Conservation (phyloP, 2,888 invertebrate genomes). For the Agriopis marginaria region DNA sequence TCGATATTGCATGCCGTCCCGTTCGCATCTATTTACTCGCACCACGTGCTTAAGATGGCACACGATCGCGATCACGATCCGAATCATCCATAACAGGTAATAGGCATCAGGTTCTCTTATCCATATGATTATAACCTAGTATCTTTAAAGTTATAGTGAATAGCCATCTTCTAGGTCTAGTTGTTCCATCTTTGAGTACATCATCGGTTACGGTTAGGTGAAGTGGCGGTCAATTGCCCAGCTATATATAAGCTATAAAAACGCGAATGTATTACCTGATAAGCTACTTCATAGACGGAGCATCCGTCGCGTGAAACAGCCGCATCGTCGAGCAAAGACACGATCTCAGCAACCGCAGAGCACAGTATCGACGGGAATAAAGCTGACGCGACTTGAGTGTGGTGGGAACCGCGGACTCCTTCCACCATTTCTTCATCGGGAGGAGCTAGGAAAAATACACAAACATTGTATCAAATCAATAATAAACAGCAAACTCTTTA, state of each 20-base stretch:
- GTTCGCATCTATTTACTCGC: no score
- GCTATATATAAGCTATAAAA: background rate
- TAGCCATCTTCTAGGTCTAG: no score
- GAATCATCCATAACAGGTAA: no score
- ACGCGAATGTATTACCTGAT: constrained; percentile 88
- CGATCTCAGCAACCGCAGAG: constrained; percentile 97
- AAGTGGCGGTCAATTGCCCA: background rate
- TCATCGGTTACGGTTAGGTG: no score
- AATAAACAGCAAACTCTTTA: no score
- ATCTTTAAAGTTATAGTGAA: no score
- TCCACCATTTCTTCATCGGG: constrained; percentile 89
- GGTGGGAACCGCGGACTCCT: constrained; percentile 91
- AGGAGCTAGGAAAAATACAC: constrained; percentile 59
- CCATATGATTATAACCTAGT: no score
- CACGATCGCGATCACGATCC: no score
- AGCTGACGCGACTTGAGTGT: constrained; percentile 96
- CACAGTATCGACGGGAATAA: constrained; percentile 98
- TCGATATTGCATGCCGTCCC: no score
- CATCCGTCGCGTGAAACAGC: constrained; percentile 97
- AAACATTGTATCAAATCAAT: background rate
- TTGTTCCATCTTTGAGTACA: no score
- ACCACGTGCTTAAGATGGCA: no score
- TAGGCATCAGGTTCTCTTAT: no score
- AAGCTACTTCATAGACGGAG: constrained; percentile 98
- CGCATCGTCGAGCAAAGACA: constrained; percentile 97